Evolutionary conservation across 2,113 vertebrate species (phyloP), one percentile per base, ranked within the genome.

Genomic region (Pseudorasbora parva): DNA sequence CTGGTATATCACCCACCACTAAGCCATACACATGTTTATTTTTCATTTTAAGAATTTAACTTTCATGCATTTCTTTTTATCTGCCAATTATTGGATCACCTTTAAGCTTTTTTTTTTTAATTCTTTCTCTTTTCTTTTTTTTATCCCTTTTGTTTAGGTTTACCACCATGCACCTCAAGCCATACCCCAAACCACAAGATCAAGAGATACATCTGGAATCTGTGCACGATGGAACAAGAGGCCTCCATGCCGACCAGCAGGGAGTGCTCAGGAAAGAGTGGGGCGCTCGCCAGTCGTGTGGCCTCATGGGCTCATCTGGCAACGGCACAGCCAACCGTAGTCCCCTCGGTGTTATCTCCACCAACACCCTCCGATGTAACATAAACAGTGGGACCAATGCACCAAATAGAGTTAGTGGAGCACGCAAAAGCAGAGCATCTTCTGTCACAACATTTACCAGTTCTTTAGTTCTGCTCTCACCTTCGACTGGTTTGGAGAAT

Each of bases 101-200:
- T 15, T 37, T 43, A 11, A 49, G n/a, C n/a, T n/a, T 54, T 72
- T 45, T 4, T 82, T 45, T 33, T 45, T 30, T 66, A 47, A 45
- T 84, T 86, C 86, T 85, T 84, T 45, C 84, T 25, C 23, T 86
- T 85, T 84, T 49, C 83, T 25, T 27, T 86, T 84, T 54, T 84
- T 27, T 27, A 19, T 37, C 85, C 43, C 21, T 51, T 54, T 82
- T 90, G n/a, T 86, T 81, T 87, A 98, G 97, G 94, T 91, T 90
- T 89, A 91, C 92, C 93, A 94, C 93, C 94, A 97, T 97, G 97
- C 96, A 96, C 93, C 93, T 97, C 88, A 97, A 96, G 93, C 93
- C 93, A 83, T 94, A 95, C 77, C 95, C 95, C 78, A 95, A 96
- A 88, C 87, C 95, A 84, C 94, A 95, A 92, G 94, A 94, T 93